A percentile compares a stretch with the other conserved stretches of the same genome.
Evolutionary conservation across 2,797 vertebrate genomes (phyloP).

Genomic region (Macropus fuliginosus): DNA sequence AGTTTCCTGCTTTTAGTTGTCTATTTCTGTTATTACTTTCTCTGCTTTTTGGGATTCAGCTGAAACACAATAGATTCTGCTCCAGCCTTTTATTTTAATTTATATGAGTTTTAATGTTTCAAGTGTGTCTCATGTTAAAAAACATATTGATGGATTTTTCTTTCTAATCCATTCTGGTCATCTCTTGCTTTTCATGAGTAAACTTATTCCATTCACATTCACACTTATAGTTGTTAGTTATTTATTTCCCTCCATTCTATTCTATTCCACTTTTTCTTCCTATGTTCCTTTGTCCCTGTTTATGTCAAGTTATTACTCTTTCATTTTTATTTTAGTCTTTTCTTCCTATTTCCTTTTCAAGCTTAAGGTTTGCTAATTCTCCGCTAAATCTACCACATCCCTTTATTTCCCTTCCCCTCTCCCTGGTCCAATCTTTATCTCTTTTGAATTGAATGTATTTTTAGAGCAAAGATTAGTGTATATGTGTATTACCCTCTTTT

Average conservation of each 20-base stretch:
- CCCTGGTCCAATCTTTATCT: neutral
- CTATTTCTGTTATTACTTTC: neutral
- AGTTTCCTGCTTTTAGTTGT: neutral
- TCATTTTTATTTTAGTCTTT: neutral
- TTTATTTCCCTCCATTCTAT: neutral
- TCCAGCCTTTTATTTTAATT: neutral
- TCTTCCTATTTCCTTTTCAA: neutral
- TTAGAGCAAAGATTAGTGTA: neutral
- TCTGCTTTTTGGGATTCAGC: neutral
- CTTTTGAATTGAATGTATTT: neutral
- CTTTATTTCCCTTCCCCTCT: neutral
- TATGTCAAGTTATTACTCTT: neutral
- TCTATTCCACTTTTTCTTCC: neutral
- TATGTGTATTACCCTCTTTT: neutral
- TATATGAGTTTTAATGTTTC: neutral
- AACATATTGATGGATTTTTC: neutral
- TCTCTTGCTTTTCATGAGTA: neutral
- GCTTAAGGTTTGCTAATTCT: neutral
- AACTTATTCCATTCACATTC: neutral
- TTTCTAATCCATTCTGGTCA: neutral
- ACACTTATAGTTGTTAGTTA: neutral
- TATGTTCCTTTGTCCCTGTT: neutral
- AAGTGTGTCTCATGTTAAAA: neutral
- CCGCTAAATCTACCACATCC: neutral
- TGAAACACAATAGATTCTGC: neutral